Conservation (phyloP, 37 sponge, comb jelly and placozoan genomes). For the Bolinopsis microptera region DNA sequence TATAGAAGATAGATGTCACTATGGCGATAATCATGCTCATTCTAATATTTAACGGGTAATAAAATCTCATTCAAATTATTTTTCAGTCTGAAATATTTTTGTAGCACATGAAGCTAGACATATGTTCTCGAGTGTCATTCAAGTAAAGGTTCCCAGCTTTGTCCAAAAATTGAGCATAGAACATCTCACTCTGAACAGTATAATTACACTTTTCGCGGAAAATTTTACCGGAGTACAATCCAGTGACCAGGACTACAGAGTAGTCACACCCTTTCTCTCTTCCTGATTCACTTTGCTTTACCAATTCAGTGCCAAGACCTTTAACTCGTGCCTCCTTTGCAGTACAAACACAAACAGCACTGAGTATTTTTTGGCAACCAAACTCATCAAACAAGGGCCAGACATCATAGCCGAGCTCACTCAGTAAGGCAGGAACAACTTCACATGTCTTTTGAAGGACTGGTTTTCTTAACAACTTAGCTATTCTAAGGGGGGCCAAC, state of each 20-base stretch:
- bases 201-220: constrained; percentile 34
- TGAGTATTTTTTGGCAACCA: background rate
- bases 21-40: too few relatives aligned
- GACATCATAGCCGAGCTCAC: background rate
- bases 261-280: constrained; percentile 25
- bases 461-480: background rate
- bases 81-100: too few relatives aligned
- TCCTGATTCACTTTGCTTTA: constrained; percentile 20
- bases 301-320: background rate
- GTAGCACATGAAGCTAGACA: background rate
- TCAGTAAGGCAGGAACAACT: background rate
- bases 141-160: background rate
- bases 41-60: too few relatives aligned
- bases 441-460: background rate
- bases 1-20: too few relatives aligned
- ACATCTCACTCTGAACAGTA: background rate
- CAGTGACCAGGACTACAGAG: background rate
- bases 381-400: background rate
- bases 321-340: background rate
- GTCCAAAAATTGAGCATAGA: constrained; percentile 28
- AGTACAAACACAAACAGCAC: background rate
- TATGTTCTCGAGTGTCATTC: constrained; percentile 18
- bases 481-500: too few relatives aligned
- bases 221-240: background rate
- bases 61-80: too few relatives aligned